Base-by-base conservation (phyloP, 1,140 invertebrate species). In the Agraylea sexmaculata region DNA sequence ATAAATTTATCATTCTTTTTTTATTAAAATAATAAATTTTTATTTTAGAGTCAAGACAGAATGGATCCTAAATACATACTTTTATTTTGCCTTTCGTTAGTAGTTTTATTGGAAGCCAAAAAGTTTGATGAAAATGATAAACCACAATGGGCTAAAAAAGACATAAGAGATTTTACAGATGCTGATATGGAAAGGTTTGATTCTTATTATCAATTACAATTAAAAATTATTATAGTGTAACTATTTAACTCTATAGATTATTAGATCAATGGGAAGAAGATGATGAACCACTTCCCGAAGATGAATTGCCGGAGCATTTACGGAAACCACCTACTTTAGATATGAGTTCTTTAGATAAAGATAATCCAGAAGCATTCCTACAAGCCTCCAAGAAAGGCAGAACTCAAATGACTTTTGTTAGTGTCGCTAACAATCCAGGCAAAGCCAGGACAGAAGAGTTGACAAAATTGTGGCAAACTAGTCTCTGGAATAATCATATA, bases 221-320 rank as follows among this genome's bases (percentile, higher is more conserved):
- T n/a, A n/a, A n/a, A n/a, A 11, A 11, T 33, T 15, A 16, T 11
- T 10, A 16, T 6, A n/a, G 12, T 41, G 21, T 10, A n/a, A 37
- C 8, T 22, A 7, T 25, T 23, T 13, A 19, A 34, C 18, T 22
- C 57, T 53, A 10, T 32, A 67, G 78, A 37, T 66, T 98, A 21
- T 75, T 84, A 42, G 93, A 99, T 51, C 88, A 99, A 56, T 99
- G 94, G 94, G 93, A 97, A 78, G 85, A 92, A 74, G 87, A 94
- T 66, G 93, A 98, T 47, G 93, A 96, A 49, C 87, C 89, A 3
- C 57, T 96, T 25, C 86, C 88, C 55, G 75, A 81, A 15, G 93
- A 99, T 70, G 92, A 97, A 64, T 64, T 95, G 32, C 92, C 93
- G 4, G 91, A 97, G 65, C 78, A 93, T 65, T 64, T 89, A 42